A percentile compares a stretch with the other conserved stretches of the same genome.
These are phyloP conservation scores for Ictalurus furcatus DNA, from an alignment of 2,113 vertebrate species.

Conservation along the genomic window DNA sequence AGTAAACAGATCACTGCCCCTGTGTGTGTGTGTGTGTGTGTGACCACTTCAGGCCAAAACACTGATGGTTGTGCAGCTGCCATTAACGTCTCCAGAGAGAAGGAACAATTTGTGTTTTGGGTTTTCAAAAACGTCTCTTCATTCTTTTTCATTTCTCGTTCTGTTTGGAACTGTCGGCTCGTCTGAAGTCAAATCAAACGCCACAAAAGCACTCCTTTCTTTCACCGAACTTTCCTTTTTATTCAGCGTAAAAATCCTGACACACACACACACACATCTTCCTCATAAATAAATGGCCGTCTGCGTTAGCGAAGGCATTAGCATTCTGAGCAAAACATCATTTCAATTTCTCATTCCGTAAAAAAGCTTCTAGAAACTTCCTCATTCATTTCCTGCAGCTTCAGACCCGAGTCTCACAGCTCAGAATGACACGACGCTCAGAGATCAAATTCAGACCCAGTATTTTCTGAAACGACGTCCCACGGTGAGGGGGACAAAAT, in stretches of 20 bases:
- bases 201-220: too few species aligned
- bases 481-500: not conserved
- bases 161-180: not conserved
- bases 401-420: not conserved
- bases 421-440: not conserved
- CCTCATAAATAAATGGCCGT: conserved; percentile 6
- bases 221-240: not conserved
- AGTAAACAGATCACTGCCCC: too few species aligned
- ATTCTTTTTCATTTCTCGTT: conserved; percentile 10
- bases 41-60: not conserved
- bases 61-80: not conserved
- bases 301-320: conserved; percentile 40
- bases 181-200: conserved; percentile 8
- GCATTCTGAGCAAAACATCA: conserved; percentile 47
- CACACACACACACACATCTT: not conserved
- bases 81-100: conserved; percentile 3
- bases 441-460: not conserved
- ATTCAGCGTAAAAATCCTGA: not conserved
- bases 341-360: conserved; percentile 48
- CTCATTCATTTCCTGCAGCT: conserved; percentile 67
- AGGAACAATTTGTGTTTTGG: conserved; percentile 12
- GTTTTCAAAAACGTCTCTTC: not conserved
- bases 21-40: too few species aligned
- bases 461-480: not conserved
- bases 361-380: conserved; percentile 40